Base-by-base conservation (phyloP, 2,888 invertebrate species). In the Peribatodes rhomboidaria region DNA sequence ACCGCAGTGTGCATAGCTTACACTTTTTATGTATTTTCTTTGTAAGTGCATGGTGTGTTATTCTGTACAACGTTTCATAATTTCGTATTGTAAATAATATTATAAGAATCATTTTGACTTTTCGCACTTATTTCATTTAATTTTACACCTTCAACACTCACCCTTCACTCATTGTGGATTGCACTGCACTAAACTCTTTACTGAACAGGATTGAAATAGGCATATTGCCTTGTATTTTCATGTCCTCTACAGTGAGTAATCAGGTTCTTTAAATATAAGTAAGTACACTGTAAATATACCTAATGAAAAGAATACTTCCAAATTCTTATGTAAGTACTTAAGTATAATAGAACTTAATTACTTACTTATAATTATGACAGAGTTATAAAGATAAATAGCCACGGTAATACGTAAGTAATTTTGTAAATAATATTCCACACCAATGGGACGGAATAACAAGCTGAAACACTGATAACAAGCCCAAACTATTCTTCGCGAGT, bases 31-130 rank as follows among this genome's bases (percentile, higher is more conserved):
- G 84, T 81, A 85, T 85, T 73, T 82, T 86, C 78, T 88, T 82
- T 89, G 84, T 91, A 90, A 92, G 92, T 94, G 93, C 94, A 94
- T 93, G 93, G 91, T 90, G 92, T 91, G 91, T 88, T 91, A 85
- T 90, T 90, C 85, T 88, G 82, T 89, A 84, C 73, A 74, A 77
- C 78, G 82, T 44, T 55, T 44, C 13, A 72, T 83, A 84, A 87
- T 84, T 88, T 49, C 41, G 8, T 82, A 75, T 87, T 93, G 90
- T 93, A 92, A 91, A 92, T 91, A 87, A 86, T 85, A 86, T 84
- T 85, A 92, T 90, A 92, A 73, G 86, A 89, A 83, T 83, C 85
- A 88, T 88, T 90, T 85, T 89, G 84, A 90, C 89, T 90, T 89
- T 89, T 88, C 86, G 87, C 92, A 90, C 89, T 92, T 86, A 89